phyloP scores from a whole-genome alignment of 2,888 invertebrate species.

The Drosophila pullipes region DNA sequence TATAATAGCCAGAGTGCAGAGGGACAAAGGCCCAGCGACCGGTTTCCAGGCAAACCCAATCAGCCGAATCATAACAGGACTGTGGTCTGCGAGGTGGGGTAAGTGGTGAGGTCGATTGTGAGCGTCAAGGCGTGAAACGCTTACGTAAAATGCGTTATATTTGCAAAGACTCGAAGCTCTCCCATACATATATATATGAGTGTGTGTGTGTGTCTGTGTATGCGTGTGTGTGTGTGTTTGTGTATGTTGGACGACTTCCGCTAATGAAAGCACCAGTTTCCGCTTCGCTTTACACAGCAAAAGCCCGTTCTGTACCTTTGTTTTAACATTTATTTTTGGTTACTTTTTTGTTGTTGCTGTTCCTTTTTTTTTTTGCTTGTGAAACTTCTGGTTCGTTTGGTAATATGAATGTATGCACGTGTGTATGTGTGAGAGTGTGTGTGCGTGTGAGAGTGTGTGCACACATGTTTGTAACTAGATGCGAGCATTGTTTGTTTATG shows the following conservation, averaged over 20 bases:
- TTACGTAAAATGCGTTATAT: conserved; percentile 30
- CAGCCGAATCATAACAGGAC: conserved; percentile 16
- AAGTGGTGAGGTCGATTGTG: background rate
- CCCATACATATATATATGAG: background rate
- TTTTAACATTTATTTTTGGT: conserved; percentile 10
- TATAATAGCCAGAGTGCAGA: conserved; percentile 36
- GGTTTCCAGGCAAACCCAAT: conserved; percentile 27
- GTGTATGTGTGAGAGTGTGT: background rate
- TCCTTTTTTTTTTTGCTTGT: conserved; percentile 1
- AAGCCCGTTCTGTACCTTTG: conserved; percentile 14
- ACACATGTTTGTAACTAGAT: conserved; percentile 4
- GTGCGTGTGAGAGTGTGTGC: background rate
- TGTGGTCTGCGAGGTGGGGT: background rate
- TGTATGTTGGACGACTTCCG: conserved; percentile 32
- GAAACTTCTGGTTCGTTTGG: conserved; percentile 20
- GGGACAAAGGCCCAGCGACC: background rate
- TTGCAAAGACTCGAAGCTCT: conserved; percentile 16
- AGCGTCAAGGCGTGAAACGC: conserved; percentile 38
- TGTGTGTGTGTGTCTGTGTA: background rate
- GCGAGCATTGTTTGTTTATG: conserved; percentile 11
- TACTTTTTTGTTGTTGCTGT: conserved; percentile 4
- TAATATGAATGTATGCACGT: background rate
- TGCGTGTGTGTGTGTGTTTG: background rate
- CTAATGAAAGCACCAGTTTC: conserved; percentile 64
- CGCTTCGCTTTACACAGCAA: conserved; percentile 39